These are phyloP conservation scores for Aporophyla lueneburgensis DNA, from an alignment of 2,888 invertebrate genomes.

Conservation along the genomic window DNA sequence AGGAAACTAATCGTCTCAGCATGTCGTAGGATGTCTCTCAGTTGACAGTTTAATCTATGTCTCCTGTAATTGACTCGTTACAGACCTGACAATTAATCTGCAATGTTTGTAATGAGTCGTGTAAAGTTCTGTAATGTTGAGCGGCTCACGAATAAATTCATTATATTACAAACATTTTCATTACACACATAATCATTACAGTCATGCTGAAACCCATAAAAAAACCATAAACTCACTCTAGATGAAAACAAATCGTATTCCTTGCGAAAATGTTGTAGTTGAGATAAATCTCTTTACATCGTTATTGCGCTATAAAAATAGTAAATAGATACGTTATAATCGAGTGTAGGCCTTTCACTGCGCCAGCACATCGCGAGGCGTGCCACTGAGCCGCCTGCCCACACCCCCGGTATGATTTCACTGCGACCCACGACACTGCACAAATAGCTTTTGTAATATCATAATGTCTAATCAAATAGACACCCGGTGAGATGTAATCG, in stretches of 20 bases:
- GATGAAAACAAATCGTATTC: constrained; percentile 43
- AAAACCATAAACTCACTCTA: constrained; percentile 30
- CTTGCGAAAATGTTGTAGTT: constrained; percentile 38
- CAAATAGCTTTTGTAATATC: constrained; percentile 61
- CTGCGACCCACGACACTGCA: constrained; percentile 60
- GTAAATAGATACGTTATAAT: constrained; percentile 60
- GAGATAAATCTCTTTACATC: constrained; percentile 44
- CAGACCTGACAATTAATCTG: constrained; percentile 3
- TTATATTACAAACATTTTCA: constrained; percentile 34
- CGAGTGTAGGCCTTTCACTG: constrained; percentile 66
- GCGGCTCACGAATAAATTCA: constrained; percentile 8
- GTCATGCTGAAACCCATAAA: constrained; percentile 29
- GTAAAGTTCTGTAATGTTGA: constrained; percentile 2
- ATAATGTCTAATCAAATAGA: constrained; percentile 55
- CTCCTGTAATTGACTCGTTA: constrained; percentile 17
- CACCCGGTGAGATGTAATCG: constrained; percentile 24
- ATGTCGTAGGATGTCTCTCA: constrained; percentile 13
- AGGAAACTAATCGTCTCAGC: constrained; percentile 32
- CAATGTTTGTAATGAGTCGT: constrained; percentile 13
- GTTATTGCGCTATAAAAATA: constrained; percentile 57
- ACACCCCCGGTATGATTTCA: constrained; percentile 67
- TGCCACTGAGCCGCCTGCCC: constrained; percentile 38
- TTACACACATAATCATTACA: constrained; percentile 21
- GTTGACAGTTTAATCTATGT: constrained; percentile 30
- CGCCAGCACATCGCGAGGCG: constrained; percentile 57